phyloP scores from a whole-genome alignment of 2,888 invertebrate species.

The Schrankia costaestrigalis region DNA sequence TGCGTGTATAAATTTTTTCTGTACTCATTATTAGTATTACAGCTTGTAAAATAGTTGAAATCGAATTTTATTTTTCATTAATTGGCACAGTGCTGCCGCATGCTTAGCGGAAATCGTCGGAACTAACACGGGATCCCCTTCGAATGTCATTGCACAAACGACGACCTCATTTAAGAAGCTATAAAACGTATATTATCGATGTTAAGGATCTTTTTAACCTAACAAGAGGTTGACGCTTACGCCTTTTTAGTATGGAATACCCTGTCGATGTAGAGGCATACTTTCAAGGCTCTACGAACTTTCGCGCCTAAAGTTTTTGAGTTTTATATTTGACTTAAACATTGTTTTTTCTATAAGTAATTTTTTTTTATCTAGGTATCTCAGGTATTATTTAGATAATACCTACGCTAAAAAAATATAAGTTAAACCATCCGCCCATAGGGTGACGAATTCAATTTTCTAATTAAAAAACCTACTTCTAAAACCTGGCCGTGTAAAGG shows the following conservation, averaged over 20 bases:
- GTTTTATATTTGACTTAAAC: too few species aligned
- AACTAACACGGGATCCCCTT: conserved; percentile 46
- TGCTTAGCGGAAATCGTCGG: conserved; percentile 40
- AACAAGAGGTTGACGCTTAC: conserved; percentile 36
- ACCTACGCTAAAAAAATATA: too few species aligned
- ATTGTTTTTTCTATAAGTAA: too few species aligned
- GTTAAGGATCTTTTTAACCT: conserved; percentile 48
- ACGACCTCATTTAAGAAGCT: conserved; percentile 35
- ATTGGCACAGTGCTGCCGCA: conserved; percentile 49
- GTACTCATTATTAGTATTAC: too few species aligned
- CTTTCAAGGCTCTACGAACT: conserved; percentile 12
- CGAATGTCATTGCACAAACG: conserved; percentile 36
- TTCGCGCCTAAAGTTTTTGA: conserved; percentile 31
- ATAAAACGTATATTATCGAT: conserved; percentile 50
- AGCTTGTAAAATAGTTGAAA: too few species aligned
- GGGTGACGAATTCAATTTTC: too few species aligned
- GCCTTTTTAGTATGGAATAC: conserved; percentile 28
- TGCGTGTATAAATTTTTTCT: too few species aligned
- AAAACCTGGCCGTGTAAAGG: too few species aligned
- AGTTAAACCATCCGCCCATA: too few species aligned
- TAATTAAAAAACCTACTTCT: too few species aligned
- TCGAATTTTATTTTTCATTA: conserved; percentile 9
- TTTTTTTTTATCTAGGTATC: too few species aligned
- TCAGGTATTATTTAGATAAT: too few species aligned
- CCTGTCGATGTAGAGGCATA: conserved; percentile 17